Evolutionary conservation across 1,140 invertebrate genomes (phyloP).

Genomic region (Drosophila nebulosa): DNA sequence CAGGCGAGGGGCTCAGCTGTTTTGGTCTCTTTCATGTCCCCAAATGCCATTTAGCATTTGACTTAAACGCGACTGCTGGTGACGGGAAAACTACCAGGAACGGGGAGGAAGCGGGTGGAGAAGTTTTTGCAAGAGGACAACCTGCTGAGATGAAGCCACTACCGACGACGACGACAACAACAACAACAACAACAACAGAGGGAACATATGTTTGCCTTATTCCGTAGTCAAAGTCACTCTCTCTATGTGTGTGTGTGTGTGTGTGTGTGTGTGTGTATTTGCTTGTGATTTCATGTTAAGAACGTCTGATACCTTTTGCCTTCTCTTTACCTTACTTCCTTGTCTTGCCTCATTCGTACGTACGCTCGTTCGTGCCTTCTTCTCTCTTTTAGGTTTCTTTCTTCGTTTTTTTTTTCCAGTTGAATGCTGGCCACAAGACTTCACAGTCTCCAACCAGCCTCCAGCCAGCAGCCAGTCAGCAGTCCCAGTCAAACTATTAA

Average conservation of each 20-base stretch:
- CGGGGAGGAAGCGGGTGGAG: background rate
- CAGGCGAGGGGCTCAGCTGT: conserved; percentile 50
- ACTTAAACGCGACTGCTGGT: conserved; percentile 61
- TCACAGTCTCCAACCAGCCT: background rate
- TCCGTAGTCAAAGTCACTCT: conserved; percentile 6
- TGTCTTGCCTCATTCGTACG: background rate
- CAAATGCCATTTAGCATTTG: conserved; percentile 75
- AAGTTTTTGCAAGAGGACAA: conserved; percentile 26
- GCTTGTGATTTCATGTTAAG: conserved; percentile 51
- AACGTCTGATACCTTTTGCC: conserved; percentile 61
- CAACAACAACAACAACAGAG: background rate
- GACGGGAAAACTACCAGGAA: conserved; percentile 20
- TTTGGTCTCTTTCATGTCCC: conserved; percentile 49
- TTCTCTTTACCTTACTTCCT: background rate
- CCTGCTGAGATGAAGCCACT: conserved; percentile 46
- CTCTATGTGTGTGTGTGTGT: background rate
- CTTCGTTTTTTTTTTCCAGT: background rate
- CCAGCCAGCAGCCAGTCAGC: too few relatives aligned
- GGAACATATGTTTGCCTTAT: conserved; percentile 60
- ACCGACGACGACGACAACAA: conserved; percentile 1
- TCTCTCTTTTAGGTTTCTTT: background rate
- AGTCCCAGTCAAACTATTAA: conserved; percentile 42
- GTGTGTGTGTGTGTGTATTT: conserved; percentile 15
- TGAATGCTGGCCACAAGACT: conserved; percentile 27
- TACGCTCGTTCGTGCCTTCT: background rate